These are phyloP conservation scores for Alethe castanea DNA, from an alignment of 2,113 vertebrate species.

Conservation along the genomic window DNA sequence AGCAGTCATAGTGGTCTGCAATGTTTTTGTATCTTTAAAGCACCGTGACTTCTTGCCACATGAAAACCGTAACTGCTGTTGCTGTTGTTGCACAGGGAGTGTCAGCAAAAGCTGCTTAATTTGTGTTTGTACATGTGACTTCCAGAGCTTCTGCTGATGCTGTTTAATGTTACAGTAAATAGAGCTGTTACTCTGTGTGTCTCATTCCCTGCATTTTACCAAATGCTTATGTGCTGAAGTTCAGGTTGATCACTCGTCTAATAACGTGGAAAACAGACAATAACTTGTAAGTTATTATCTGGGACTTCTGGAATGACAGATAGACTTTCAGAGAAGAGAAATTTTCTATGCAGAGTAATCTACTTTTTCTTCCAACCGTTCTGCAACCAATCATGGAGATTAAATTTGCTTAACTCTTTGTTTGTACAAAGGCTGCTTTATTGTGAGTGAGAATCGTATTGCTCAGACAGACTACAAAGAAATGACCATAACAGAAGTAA, in stretches of 20 bases:
- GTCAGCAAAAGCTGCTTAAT: not conserved
- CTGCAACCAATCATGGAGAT: not conserved
- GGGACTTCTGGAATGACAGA: not conserved
- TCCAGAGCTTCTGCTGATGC: not conserved
- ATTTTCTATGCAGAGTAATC: not conserved
- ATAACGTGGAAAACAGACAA: not conserved
- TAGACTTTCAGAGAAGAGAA: not conserved
- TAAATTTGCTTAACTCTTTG: constrained; percentile 49
- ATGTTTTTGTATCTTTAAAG: not conserved
- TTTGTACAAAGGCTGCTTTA: constrained; percentile 9
- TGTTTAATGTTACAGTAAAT: not conserved
- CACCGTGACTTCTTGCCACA: not conserved
- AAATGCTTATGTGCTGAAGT: not conserved
- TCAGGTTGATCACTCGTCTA: not conserved
- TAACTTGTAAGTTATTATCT: not conserved
- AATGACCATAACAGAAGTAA: not conserved
- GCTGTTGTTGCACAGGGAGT: not conserved
- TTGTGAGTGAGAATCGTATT: not conserved
- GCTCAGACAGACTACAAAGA: not conserved
- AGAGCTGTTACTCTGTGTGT: not conserved
- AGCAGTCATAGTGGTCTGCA: not conserved
- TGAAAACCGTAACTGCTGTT: not conserved
- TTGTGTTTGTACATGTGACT: not conserved
- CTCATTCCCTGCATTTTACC: not conserved
- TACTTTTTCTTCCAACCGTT: constrained; percentile 25